Percentiles rank a stretch among this genome's conserved stretches.
Evolutionary conservation across 2,113 vertebrate genomes (phyloP).

Genomic region (Bufo bufo): DNA sequence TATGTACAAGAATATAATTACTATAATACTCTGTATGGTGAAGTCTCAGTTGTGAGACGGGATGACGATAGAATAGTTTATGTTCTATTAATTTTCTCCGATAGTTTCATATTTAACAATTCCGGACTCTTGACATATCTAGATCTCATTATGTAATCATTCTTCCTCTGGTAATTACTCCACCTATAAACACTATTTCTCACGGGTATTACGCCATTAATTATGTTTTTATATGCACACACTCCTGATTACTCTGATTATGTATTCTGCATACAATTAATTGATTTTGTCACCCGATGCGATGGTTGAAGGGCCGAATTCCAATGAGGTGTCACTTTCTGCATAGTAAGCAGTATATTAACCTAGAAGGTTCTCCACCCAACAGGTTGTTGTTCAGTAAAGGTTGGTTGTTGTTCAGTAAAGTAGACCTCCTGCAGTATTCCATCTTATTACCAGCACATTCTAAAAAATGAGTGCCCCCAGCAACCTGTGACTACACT

Average conservation of each 20-base stretch:
- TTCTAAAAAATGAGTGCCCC: too few species aligned
- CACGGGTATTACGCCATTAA: not conserved
- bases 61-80: not conserved
- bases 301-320: slow-evolving; percentile 2
- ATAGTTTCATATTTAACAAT: not conserved
- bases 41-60: not conserved
- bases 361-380: not conserved
- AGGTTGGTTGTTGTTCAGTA: not conserved
- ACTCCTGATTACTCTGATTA: not conserved
- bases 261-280: slow-evolving; percentile 3
- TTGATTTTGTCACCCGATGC: slow-evolving; percentile 7
- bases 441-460: too few species aligned
- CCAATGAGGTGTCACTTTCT: not conserved
- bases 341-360: not conserved
- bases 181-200: slow-evolving; percentile 6
- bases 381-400: not conserved
- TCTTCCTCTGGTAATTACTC: not conserved
- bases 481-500: too few species aligned
- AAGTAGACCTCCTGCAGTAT: not conserved
- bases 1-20: not conserved
- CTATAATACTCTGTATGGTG: not conserved
- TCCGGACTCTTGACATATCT: not conserved
- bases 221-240: not conserved
- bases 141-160: not conserved
- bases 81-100: not conserved